Base-by-base conservation (phyloP, 2,888 invertebrate genomes). In the Erebia ligea region DNA sequence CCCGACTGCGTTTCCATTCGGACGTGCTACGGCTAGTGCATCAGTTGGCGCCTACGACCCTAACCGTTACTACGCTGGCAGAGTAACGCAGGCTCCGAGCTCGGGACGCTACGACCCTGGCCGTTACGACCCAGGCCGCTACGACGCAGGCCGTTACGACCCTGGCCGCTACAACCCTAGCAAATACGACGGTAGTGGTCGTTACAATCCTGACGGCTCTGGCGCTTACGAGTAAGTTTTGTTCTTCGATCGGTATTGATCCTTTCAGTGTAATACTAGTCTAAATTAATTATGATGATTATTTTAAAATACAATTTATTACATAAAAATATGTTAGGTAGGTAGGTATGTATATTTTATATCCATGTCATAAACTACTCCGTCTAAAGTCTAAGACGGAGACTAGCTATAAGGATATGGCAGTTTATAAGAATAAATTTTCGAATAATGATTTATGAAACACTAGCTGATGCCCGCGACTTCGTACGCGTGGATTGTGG, bases 181-280 rank as follows among this genome's bases (percentile, higher is more conserved):
- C 58, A 74, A 74, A 63, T 84, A 77, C 71, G 78, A 79, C 56
- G 80, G 77, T 50, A 81, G 77, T n/a, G 78, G 79, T 19, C 76
- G 77, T 40, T 78, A 74, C 54, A 75, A 84, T 15, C 86, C 88
- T 42, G 88, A 85, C 76, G 78, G 78, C 61, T 84, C 87, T 70
- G 91, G 91, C 25, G 70, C 78, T 68, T 92, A 91, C 84, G 86
- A 90, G 91, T 91, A 79, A 82, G 87, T 80, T 63, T 40, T 57
- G 1, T 58, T 34, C 17, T 54, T 50, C 50, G 15, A 50, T 50
- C 4, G 13, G 6, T 50, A 6, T 50, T 4, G 15, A 50, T 50
- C 15, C 5, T 50, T n/a, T 2, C 15, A 0, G 50, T 50, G 15
- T n/a, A 15, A 8, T 50, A 50, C 6, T 3, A 45, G 13, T n/a